A percentile compares a stretch with the other conserved stretches of the same genome.
Evolutionary conservation across 92 coral and sea anemone species (phyloP).

Genomic region (Palythoa heliodiscus): DNA sequence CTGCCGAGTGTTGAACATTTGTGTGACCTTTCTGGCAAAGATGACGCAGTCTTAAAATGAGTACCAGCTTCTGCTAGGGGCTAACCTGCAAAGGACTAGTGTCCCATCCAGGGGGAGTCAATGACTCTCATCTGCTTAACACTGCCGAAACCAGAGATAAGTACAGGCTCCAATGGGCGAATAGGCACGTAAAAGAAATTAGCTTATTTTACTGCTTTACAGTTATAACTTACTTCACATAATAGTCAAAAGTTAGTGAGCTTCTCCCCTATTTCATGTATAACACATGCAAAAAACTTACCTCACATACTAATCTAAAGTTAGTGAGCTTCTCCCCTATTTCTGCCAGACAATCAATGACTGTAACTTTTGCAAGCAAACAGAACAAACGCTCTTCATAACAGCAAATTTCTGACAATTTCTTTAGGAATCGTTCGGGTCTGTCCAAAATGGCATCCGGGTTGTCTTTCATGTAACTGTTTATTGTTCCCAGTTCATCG

Average conservation of each 20-base stretch:
- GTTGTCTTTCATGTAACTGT: slow-evolving; percentile 59
- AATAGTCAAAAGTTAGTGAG: slow-evolving; percentile 84
- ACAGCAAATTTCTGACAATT: slow-evolving; percentile 78
- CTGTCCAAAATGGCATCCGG: slow-evolving; percentile 77
- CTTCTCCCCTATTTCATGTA: slow-evolving; percentile 68
- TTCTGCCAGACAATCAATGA: slow-evolving; percentile 73
- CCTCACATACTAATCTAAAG: slow-evolving; percentile 88
- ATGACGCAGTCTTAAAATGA: no score
- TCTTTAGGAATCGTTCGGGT: slow-evolving; percentile 81
- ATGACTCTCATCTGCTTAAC: no score
- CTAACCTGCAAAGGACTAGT: no score
- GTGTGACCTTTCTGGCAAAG: no score
- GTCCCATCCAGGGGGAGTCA: no score
- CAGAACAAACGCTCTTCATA: slow-evolving; percentile 88
- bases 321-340: slow-evolving; percentile 83
- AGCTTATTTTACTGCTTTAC: no score
- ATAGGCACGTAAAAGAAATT: no score
- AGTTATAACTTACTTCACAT: slow-evolving; percentile 69
- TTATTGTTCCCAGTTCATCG: slow-evolving; percentile 72
- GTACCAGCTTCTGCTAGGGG: no score
- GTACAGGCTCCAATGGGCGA: no score
- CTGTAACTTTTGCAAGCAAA: slow-evolving; percentile 72
- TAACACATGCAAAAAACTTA: slow-evolving; percentile 15
- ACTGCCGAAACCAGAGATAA: no score
- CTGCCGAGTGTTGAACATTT: no score